Conservation (phyloP, 2,888 invertebrate genomes). For the Melieria omissa region DNA sequence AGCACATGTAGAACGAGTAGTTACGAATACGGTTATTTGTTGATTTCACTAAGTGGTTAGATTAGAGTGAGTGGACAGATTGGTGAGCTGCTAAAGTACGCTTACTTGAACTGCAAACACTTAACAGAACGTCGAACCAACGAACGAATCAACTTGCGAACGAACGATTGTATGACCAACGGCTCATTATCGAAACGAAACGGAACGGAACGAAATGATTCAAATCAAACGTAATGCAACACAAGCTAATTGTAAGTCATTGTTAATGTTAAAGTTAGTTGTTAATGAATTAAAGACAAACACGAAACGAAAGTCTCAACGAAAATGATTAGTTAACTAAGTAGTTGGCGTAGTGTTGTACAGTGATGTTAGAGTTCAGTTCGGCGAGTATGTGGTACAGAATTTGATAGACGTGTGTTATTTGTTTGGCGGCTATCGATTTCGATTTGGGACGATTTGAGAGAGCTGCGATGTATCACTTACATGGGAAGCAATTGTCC, state of each 20-base stretch:
- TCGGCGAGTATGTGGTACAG: not conserved
- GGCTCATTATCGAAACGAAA: not conserved
- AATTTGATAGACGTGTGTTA: not conserved
- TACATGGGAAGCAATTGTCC: slow-evolving; percentile 68
- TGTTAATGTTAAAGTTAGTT: too few relatives aligned
- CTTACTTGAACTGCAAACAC: not conserved
- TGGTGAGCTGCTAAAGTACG: not conserved
- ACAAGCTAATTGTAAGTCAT: too few relatives aligned
- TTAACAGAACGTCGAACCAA: not conserved
- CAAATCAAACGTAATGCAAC: too few relatives aligned
- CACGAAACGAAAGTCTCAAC: not conserved
- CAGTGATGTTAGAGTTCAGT: too few relatives aligned
- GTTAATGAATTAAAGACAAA: too few relatives aligned
- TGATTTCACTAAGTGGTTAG: not conserved
- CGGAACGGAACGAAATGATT: too few relatives aligned
- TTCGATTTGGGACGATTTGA: slow-evolving; percentile 4
- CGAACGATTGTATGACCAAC: not conserved
- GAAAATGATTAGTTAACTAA: slow-evolving; percentile 1
- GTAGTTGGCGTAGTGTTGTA: not conserved
- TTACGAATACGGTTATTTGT: not conserved
- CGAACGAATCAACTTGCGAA: too few relatives aligned
- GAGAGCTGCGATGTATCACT: slow-evolving; percentile 48
- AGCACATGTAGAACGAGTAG: slow-evolving; percentile 1
- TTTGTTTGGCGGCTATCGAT: slow-evolving; percentile 11
- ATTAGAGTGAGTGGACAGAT: not conserved